phyloP scores from a whole-genome alignment of 2,113 vertebrate genomes.

The Xenotilapia longispinis region DNA sequence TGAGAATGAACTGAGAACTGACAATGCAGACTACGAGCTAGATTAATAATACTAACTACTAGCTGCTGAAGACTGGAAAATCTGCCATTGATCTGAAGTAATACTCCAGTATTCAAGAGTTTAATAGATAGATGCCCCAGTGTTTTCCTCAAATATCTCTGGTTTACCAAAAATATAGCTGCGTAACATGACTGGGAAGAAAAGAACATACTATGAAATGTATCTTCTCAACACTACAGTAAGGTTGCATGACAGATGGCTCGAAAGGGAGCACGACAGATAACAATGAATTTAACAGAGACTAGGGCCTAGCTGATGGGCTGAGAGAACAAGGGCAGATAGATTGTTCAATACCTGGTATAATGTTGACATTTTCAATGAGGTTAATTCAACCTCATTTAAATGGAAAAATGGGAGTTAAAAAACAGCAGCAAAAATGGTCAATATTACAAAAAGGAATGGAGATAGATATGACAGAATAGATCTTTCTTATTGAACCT shows the following conservation, averaged over 20 bases:
- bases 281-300: not conserved
- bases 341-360: not conserved
- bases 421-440: not conserved
- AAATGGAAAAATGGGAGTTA: not conserved
- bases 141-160: not conserved
- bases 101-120: not conserved
- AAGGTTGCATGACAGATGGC: not conserved
- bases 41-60: not conserved
- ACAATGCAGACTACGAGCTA: not conserved
- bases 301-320: not conserved
- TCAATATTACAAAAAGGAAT: not conserved
- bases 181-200: not conserved
- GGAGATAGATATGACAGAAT: not conserved
- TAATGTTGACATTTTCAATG: not conserved
- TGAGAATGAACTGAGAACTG: not conserved
- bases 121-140: not conserved
- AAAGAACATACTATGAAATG: not conserved
- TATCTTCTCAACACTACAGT: not conserved
- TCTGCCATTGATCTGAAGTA: accelerated
- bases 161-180: not conserved
- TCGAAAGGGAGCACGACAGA: not conserved
- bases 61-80: not conserved
- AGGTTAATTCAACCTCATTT: not conserved
- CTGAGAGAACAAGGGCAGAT: not conserved
- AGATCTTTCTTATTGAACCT: not conserved